Evolutionary conservation across 2,797 vertebrate genomes (phyloP).

Genomic region (Myripristis murdjan): DNA sequence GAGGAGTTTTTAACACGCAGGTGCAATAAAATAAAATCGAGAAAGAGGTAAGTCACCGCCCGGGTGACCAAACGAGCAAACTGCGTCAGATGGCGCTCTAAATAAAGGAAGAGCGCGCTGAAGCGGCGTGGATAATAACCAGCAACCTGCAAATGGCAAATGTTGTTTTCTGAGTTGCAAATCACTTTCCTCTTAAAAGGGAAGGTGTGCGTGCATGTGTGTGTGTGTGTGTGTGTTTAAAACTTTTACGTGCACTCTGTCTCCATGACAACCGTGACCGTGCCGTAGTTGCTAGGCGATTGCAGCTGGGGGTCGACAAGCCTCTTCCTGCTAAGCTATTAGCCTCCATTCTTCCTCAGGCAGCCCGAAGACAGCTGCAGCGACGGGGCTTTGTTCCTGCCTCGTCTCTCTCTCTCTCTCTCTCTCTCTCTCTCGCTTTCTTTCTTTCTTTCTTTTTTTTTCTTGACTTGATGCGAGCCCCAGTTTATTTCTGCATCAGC

Average conservation of each 20-base stretch:
- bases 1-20: neutral
- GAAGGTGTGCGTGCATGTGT: too few species aligned
- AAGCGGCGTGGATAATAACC: constrained; percentile 7
- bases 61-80: too few species aligned
- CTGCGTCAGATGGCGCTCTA: constrained; percentile 11
- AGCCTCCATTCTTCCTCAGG: constrained; percentile 3
- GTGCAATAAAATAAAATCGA: neutral
- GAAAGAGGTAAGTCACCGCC: too few species aligned
- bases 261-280: constrained; percentile 74
- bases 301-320: constrained; percentile 21
- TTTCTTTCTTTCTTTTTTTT: constrained; percentile 7
- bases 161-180: constrained; percentile 35
- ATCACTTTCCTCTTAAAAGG: constrained; percentile 28
- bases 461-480: neutral
- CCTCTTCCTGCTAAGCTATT: constrained; percentile 2
- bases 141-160: constrained; percentile 7
- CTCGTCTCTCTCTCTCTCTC: too few species aligned
- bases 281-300: constrained; percentile 66
- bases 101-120: constrained; percentile 8
- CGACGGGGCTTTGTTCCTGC: too few species aligned
- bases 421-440: too few species aligned
- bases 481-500: constrained; percentile 15
- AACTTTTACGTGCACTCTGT: constrained; percentile 44
- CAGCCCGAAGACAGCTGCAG: too few species aligned
- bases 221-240: constrained; percentile 24